phyloP scores from a whole-genome alignment of 2,113 vertebrate genomes.

The Sialia sialis region DNA sequence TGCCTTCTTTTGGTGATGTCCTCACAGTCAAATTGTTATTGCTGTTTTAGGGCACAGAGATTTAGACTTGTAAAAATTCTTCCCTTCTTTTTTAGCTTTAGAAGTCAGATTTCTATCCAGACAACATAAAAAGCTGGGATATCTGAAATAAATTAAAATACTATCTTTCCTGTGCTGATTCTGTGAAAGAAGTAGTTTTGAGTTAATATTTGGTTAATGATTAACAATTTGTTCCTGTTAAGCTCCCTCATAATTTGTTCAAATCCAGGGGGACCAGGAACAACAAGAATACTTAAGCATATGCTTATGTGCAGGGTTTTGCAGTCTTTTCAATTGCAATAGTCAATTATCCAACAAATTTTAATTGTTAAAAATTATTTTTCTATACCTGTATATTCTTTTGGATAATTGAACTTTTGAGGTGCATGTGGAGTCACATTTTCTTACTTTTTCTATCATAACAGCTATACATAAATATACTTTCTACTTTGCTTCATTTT shows the following conservation, averaged over 20 bases:
- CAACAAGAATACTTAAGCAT: neutral
- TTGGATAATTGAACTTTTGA: neutral
- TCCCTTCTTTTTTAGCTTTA: neutral
- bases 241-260: neutral
- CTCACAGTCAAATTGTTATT: neutral
- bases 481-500: neutral
- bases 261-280: neutral
- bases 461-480: neutral
- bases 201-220: neutral
- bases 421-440: rapidly evolving
- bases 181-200: neutral
- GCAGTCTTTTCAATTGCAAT: neutral
- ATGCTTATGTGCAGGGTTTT: neutral
- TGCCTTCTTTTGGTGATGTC: neutral
- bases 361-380: neutral
- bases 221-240: neutral
- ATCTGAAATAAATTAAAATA: neutral
- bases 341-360: neutral
- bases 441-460: neutral
- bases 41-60: neutral
- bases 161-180: neutral
- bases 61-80: neutral
- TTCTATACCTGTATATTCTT: neutral
- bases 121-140: neutral
- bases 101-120: neutral